These are phyloP conservation scores for Epinotia bilunana DNA, from an alignment of 2,888 invertebrate species.

Conservation along the genomic window DNA sequence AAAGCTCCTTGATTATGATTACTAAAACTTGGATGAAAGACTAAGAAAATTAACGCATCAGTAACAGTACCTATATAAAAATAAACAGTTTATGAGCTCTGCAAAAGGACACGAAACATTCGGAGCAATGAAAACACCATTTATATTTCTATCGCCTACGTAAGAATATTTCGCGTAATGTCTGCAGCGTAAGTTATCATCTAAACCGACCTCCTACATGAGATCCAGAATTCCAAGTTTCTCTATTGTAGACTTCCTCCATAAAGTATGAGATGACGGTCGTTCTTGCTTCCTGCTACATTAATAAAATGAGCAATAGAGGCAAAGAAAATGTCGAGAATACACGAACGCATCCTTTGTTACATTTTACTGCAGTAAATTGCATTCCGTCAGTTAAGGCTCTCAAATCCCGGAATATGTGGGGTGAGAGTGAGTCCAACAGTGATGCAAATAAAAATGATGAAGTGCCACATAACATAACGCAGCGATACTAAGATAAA, in stretches of 20 bases:
- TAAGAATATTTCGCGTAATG: conserved; percentile 56
- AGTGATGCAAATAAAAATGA: conserved; percentile 30
- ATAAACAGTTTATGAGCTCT: conserved; percentile 9
- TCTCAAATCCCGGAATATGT: conserved; percentile 27
- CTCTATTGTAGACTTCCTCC: conserved; percentile 55
- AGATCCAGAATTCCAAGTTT: conserved; percentile 57
- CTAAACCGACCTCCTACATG: conserved; percentile 57
- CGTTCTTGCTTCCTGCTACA: conserved; percentile 34
- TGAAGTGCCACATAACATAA: conserved; percentile 27
- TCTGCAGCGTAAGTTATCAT: conserved; percentile 52
- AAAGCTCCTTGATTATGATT: not conserved
- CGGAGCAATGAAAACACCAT: conserved; percentile 53
- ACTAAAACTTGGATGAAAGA: too few species aligned
- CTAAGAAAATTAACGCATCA: not conserved
- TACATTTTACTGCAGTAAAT: conserved; percentile 36
- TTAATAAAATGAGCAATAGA: conserved; percentile 41
- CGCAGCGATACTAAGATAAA: conserved; percentile 13
- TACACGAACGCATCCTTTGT: conserved; percentile 27
- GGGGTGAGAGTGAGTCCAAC: conserved; percentile 21
- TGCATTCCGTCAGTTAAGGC: conserved; percentile 32
- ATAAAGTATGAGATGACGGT: conserved; percentile 47
- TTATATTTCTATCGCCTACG: conserved; percentile 57
- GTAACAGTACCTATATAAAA: too few species aligned
- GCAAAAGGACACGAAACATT: conserved; percentile 49
- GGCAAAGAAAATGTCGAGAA: conserved; percentile 38